A percentile compares a stretch with the other conserved stretches of the same genome.
Evolutionary conservation across 2,888 invertebrate species (phyloP).

Genomic region (Dioctria linearis): DNA sequence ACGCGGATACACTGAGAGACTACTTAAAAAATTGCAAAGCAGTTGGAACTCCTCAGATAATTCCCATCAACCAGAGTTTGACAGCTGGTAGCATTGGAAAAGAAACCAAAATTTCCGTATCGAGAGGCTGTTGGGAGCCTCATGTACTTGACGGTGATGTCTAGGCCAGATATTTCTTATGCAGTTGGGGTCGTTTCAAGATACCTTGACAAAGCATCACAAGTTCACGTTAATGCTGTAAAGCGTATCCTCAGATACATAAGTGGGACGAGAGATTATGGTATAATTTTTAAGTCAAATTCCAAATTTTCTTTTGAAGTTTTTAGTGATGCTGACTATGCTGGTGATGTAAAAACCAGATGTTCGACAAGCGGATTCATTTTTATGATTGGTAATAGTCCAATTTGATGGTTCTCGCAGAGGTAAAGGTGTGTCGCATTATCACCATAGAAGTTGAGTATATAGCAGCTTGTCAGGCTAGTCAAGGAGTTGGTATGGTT

Average conservation of each 20-base stretch:
- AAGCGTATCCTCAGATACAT: too few relatives aligned
- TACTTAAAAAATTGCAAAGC: conserved; percentile 56
- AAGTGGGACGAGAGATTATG: too few relatives aligned
- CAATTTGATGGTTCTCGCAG: conserved; percentile 31
- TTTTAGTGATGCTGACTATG: too few relatives aligned
- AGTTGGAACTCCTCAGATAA: conserved; percentile 55
- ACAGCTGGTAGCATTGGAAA: background rate
- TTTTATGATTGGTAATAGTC: conserved; percentile 39
- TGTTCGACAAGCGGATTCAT: conserved; percentile 55
- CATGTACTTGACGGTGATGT: conserved; percentile 59
- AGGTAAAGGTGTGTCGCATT: too few relatives aligned
- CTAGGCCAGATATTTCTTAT: conserved; percentile 59
- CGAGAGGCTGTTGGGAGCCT: conserved; percentile 59
- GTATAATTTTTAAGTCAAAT: background rate
- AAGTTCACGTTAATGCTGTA: too few relatives aligned
- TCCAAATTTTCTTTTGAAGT: conserved; percentile 13
- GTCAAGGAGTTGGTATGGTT: background rate
- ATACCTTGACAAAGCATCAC: conserved; percentile 33
- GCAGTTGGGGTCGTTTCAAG: conserved; percentile 55
- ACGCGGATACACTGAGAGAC: conserved; percentile 56
- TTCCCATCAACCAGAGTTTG: background rate
- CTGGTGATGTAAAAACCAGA: conserved; percentile 54
- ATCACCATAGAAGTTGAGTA: background rate
- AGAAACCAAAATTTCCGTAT: conserved; percentile 56
- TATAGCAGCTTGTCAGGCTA: background rate